Evolutionary conservation across 2,113 vertebrate genomes (phyloP).

Genomic region (Pycnonotus jocosus): DNA sequence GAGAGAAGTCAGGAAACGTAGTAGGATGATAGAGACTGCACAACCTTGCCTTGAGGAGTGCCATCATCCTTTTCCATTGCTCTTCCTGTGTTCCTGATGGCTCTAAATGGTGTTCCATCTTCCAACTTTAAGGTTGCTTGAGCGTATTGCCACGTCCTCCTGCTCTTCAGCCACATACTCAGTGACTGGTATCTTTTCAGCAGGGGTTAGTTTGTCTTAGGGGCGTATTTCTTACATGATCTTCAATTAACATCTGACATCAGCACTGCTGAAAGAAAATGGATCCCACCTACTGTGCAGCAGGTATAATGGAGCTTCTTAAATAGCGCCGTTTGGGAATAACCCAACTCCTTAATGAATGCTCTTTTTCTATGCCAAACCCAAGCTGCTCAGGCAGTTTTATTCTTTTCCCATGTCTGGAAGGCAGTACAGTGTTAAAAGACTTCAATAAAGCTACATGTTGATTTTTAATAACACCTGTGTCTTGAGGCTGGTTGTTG

Average conservation of each 20-base stretch:
- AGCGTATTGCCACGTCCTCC: fast-evolving
- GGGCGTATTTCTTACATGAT: neutral
- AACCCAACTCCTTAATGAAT: slow-evolving; percentile 4
- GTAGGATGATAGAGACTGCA: neutral
- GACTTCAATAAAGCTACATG: neutral
- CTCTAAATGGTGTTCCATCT: fast-evolving
- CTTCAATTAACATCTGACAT: neutral
- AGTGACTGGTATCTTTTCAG: neutral
- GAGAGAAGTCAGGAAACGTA: fast-evolving
- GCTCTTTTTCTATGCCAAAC: neutral
- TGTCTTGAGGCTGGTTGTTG: neutral
- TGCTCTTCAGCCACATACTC: neutral
- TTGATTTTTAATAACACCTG: neutral
- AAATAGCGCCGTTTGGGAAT: neutral
- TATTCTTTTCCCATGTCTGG: neutral
- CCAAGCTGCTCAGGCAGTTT: neutral
- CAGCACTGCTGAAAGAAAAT: neutral
- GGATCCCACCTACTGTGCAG: neutral
- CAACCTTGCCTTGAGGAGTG: neutral
- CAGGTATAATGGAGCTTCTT: slow-evolving; percentile 2
- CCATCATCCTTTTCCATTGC: neutral
- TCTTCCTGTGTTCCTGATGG: neutral
- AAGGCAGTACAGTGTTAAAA: neutral
- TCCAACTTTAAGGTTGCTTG: neutral
- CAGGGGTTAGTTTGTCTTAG: neutral